Evolutionary conservation across 2,113 vertebrate genomes (phyloP).

Genomic region (Gymnocephalus cernua): DNA sequence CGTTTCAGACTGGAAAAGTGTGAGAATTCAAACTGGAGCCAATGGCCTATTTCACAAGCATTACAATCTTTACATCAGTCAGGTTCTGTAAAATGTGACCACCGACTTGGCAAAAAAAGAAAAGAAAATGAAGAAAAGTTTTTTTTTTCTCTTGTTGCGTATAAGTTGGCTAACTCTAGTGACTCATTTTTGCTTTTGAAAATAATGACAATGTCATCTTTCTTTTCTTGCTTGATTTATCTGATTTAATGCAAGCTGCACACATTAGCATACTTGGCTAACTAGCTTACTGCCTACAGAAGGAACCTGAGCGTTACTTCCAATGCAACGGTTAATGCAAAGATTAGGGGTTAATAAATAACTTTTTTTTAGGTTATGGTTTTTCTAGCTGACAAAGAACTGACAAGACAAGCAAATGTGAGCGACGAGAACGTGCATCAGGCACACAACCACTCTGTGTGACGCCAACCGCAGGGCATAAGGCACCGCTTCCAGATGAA

Average conservation of each 20-base stretch:
- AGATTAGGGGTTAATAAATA: too few relatives aligned
- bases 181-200: neutral
- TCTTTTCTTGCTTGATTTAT: neutral
- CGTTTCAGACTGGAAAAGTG: constrained; percentile 16
- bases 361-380: too few relatives aligned
- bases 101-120: constrained; percentile 18
- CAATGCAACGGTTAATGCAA: too few relatives aligned
- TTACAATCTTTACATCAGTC: constrained; percentile 12
- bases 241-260: neutral
- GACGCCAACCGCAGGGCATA: too few relatives aligned
- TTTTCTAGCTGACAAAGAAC: too few relatives aligned
- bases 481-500: too few relatives aligned
- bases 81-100: constrained; percentile 13
- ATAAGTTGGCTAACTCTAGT: neutral
- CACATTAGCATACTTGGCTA: neutral
- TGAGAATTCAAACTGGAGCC: constrained; percentile 27
- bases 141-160: neutral
- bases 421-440: too few relatives aligned
- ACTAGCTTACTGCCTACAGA: neutral
- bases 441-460: too few relatives aligned
- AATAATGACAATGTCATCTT: neutral
- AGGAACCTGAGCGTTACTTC: neutral
- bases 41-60: constrained; percentile 18
- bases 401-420: too few relatives aligned
- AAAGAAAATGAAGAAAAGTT: neutral